These are phyloP conservation scores for Caenorhabditis sinica DNA, from an alignment of 2,888 invertebrate species.

Conservation along the genomic window DNA sequence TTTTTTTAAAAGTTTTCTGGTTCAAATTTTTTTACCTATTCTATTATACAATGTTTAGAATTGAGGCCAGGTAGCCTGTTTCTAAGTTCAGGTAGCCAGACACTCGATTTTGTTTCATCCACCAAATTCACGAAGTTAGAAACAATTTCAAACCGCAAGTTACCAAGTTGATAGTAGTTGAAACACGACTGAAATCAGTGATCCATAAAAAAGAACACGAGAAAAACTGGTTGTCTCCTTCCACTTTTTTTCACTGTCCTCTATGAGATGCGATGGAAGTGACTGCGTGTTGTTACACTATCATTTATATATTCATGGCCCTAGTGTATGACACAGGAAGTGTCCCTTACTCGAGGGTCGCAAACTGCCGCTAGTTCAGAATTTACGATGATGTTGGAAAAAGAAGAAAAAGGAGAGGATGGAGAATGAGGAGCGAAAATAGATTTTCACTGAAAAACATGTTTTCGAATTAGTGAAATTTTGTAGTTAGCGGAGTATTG, in stretches of 20 bases:
- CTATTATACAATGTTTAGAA: no score
- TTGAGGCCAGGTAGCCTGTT: no score
- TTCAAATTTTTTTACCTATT: no score
- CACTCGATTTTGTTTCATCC: no score
- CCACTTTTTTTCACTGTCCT: conserved; percentile 10
- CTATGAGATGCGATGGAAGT: not conserved
- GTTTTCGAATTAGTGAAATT: not conserved
- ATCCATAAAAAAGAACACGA: conserved; percentile 35
- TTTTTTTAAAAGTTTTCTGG: no score
- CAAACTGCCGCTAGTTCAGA: conserved; percentile 2
- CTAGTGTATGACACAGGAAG: conserved; percentile 34
- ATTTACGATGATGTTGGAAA: conserved; percentile 4
- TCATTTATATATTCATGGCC: conserved; percentile 42
- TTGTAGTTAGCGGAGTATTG: not conserved
- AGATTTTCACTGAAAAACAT: not conserved
- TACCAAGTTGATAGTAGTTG: not conserved
- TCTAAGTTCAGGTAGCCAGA: no score
- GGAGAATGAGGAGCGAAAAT: not conserved
- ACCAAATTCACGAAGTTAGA: not conserved
- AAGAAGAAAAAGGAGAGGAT: not conserved
- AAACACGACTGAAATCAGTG: conserved; percentile 17
- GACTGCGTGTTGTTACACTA: conserved; percentile 44
- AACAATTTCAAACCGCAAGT: not conserved
- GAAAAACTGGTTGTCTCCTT: conserved; percentile 10
- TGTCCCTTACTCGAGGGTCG: conserved; percentile 19